Base-by-base conservation (phyloP, 2,888 invertebrate species). In the Philonicus albiceps region DNA sequence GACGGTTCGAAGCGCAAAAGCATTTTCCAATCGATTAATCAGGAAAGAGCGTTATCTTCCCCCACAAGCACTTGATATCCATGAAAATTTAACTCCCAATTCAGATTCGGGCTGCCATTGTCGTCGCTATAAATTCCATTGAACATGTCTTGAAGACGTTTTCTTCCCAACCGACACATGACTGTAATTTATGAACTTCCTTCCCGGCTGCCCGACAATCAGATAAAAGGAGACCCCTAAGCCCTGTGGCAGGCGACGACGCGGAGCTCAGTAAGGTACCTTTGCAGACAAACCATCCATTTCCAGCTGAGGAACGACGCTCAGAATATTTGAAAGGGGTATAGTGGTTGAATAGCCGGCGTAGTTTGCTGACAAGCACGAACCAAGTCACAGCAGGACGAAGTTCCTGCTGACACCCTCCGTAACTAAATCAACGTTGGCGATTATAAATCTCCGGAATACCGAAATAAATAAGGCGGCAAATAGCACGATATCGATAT, bases 111-210 rank as follows among this genome's bases (percentile, higher is more conserved):
- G 72, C 43, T 88, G 86, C 78, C 19, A 80, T 86, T 87, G 87
- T 87, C 86, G 87, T 86, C 87, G 84, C 87, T 81, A 87, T 88
- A 88, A 87, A 88, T 88, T 88, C 87, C 78, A 81, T 84, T 73
- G 86, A 86, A 87, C 87, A 85, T 75, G 87, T 85, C 87, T 86
- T 85, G 81, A 75, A 83, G 80, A 86, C 75, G 55, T 86, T 86
- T 75, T 83, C 86, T 22, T 80, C 78, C 34, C 11, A 31, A 43
- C 85, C 85, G 86, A 83, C 86, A 87, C 88, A 88, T 87, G 88
- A 86, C 84, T 86, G 87, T 88, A 87, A 88, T 88, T 88, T 88
- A 88, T 88, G 87, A 86, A 88, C 88, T 88, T 88, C 88, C 88
- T 88, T 88, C 86, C 87, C 85, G 87, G 86, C 88, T 87, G 85